Evolutionary conservation across 2,888 invertebrate species (phyloP), one percentile per base, ranked within the genome.

Genomic region (Diogma glabrata): DNA sequence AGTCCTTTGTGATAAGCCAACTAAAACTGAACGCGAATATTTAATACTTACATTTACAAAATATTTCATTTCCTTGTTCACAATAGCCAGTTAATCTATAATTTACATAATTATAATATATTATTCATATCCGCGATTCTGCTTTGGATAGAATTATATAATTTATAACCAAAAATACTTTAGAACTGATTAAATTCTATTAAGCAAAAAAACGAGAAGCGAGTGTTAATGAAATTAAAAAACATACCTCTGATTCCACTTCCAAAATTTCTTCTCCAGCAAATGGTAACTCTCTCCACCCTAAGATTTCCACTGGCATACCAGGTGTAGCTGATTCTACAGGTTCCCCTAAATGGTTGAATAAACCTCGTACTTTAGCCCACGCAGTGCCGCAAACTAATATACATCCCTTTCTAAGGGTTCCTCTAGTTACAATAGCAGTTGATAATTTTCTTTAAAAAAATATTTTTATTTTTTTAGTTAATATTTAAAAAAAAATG

Each of bases 261-360:
- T 96, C 84, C 6, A 93, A 68, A 28, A 96, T 82, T 49, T 79
- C 72, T 58, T 95, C 93, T 0, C 99, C 99, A 10, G 94, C 89
- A 0, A 81, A 66, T 0, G 97, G 97, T 56, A 96, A 63, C 56
- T 85, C 84, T 56, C 81, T 78, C 97, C 97, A 99, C 4, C 97
- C 97, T 47, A 87, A 76, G 48, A 95, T 81, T 64, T 88, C 85
- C 0, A 84, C 89, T 0, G 95, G 88, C 2, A 80, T 79, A 3
- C 69, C 69, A 0, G 94, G 91, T n/a, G 76, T 69, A 0, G 87
- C 93, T 59, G 76, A 71, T 7, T 72, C 68, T 2, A 94, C 55
- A 0, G 75, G 67, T 3, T 73, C 68, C 0, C 90, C 89, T 26
- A 80, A 77, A 50, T 91, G 87, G 64, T 90, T 81, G 61, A 84